Evolutionary conservation across 2,113 vertebrate species (phyloP).

Genomic region (Daphoenositta chrysoptera): DNA sequence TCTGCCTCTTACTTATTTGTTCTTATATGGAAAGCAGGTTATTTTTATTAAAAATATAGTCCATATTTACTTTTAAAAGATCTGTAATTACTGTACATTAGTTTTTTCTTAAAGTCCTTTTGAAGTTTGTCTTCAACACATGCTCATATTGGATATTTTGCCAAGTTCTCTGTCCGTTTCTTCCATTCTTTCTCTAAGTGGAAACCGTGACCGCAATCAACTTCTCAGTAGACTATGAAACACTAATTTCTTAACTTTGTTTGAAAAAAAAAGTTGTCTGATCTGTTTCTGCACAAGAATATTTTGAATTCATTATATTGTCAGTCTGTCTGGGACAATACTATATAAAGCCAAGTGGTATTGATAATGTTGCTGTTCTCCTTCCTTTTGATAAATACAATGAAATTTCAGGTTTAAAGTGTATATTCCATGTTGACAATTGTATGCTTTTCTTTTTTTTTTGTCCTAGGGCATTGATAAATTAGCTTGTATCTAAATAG

Average conservation of each 20-base stretch:
- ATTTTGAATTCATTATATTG: background rate
- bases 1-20: background rate
- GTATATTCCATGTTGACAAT: background rate
- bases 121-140: background rate
- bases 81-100: background rate
- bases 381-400: background rate
- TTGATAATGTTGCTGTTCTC: background rate
- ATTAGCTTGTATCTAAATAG: background rate
- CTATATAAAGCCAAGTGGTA: background rate
- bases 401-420: background rate
- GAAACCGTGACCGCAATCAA: background rate
- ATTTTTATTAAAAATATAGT: background rate
- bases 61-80: background rate
- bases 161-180: background rate
- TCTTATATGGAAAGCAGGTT: background rate
- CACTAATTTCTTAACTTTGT: background rate
- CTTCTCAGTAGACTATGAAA: background rate
- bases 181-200: background rate
- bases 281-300: background rate
- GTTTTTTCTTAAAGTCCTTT: background rate
- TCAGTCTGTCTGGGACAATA: background rate
- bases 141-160: background rate
- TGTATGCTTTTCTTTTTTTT: background rate
- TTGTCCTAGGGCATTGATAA: background rate
- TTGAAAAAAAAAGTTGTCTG: background rate